Evolutionary conservation across 2,113 vertebrate species (phyloP), one percentile per base, ranked within the genome.

Genomic region (Struthio camelus): DNA sequence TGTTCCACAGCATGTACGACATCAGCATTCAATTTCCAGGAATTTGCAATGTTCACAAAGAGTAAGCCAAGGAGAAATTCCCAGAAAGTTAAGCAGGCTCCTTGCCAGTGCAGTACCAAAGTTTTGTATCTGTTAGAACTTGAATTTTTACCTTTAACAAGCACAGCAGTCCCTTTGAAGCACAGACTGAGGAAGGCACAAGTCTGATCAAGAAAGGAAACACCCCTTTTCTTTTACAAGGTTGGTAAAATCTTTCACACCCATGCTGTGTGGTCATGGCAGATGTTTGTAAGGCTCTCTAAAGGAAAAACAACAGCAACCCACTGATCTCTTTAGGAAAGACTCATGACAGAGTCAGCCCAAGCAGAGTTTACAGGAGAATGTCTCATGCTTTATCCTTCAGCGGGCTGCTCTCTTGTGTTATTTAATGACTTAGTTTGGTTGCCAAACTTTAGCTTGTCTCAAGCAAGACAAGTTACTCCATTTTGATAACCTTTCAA

Each of bases 1-100:
- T 97, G 94, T 95, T 92, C 94, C 86, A 89, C 56, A 70, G 71
- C 34, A 53, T 77, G 90, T 88, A 67, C 90, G 93, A 97, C 95
- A 91, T 30, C 89, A 24, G 44, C 51, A 87, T 51, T 95, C 73
- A 62, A 94, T 87, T 89, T 96, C 83, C 71, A 94, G 78, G 48
- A 61, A 64, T 95, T 54, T 90, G 79, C 53, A 85, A 72, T 34
- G 65, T 84, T 97, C 94, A 90, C 25, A 54, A 94, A 89, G 61
- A 96, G 58, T 44, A 92, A 79, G 7, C 28, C 77, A 80, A 90
- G 10, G 6, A 64, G 13, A 89, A 22, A 78, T 64, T 77, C 54
- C 32, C 20, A 62, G 54, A 56, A 91, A 89, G 54, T 27, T 38
- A 66, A 83, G 50, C 24, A 56, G 54, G 30, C 17, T 86, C 46